Evolutionary conservation across 1,140 invertebrate species (phyloP).

Genomic region (Hormaphis cornu): DNA sequence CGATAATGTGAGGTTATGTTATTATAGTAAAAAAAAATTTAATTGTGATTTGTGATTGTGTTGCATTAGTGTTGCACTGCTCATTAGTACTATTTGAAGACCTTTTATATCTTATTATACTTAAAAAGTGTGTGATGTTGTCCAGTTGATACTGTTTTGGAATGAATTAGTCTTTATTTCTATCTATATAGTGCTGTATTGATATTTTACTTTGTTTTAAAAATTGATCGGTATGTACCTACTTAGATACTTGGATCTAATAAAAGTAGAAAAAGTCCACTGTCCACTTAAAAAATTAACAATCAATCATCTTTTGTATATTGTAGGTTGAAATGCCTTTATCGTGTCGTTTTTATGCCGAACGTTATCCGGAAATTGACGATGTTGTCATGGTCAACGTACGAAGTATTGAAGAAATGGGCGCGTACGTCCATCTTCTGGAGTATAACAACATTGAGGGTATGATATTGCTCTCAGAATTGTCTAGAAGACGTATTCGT

Average conservation of each 20-base stretch:
- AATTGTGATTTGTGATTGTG: slow-evolving; percentile 2
- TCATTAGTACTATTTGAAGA: background rate
- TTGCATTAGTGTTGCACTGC: background rate
- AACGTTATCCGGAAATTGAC: slow-evolving; percentile 96
- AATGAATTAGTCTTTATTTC: no score
- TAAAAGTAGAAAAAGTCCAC: no score
- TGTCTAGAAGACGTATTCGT: slow-evolving; percentile 94
- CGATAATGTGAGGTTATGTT: slow-evolving; percentile 14
- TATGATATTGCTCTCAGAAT: slow-evolving; percentile 88
- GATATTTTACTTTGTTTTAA: no score
- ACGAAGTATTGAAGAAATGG: slow-evolving; percentile 97
- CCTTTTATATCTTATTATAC: background rate
- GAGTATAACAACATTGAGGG: slow-evolving; percentile 99
- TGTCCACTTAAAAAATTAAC: no score
- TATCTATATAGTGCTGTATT: no score
- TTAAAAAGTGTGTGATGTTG: no score
- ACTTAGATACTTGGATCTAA: background rate
- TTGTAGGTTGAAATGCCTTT: slow-evolving; percentile 70
- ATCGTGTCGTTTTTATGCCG: slow-evolving; percentile 93
- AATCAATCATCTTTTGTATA: no score
- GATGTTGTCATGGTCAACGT: slow-evolving; percentile 99
- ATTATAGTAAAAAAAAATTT: background rate
- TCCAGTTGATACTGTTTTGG: no score
- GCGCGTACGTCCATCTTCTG: slow-evolving; percentile 93
- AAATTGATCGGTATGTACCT: no score